Conservation (phyloP, 2,113 vertebrate genomes). For the Nettapus auritus region DNA sequence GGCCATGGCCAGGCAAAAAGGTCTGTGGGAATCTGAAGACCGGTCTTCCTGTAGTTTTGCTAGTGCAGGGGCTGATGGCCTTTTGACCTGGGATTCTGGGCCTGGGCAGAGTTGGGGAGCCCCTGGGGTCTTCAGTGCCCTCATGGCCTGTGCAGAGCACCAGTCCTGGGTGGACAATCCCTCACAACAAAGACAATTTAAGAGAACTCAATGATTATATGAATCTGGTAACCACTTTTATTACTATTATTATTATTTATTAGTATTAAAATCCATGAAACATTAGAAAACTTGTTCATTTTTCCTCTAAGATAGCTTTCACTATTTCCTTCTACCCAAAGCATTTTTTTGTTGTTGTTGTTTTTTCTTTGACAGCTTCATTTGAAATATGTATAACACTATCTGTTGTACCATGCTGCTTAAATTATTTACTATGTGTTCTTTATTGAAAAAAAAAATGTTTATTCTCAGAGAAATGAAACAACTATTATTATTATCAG, state of each 20-base stretch:
- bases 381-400: not conserved
- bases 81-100: not conserved
- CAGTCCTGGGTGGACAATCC: not conserved
- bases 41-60: accelerated
- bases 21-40: not conserved
- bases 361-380: not conserved
- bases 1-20: too few species aligned
- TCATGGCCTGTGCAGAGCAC: accelerated
- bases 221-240: not conserved
- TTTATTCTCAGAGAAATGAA: constrained; percentile 48
- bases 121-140: too few species aligned
- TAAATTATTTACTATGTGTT: constrained; percentile 36
- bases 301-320: not conserved
- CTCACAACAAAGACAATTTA: not conserved
- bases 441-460: constrained; percentile 12
- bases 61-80: not conserved
- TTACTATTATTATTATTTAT: not conserved
- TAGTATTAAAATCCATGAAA: not conserved
- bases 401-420: not conserved
- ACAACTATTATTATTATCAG: constrained; percentile 48
- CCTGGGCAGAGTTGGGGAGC: accelerated
- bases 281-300: not conserved
- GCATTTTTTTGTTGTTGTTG: not conserved
- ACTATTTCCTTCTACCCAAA: not conserved
- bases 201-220: not conserved